phyloP scores from a whole-genome alignment of 2,797 vertebrate genomes.

The Lophotriccus pileatus region DNA sequence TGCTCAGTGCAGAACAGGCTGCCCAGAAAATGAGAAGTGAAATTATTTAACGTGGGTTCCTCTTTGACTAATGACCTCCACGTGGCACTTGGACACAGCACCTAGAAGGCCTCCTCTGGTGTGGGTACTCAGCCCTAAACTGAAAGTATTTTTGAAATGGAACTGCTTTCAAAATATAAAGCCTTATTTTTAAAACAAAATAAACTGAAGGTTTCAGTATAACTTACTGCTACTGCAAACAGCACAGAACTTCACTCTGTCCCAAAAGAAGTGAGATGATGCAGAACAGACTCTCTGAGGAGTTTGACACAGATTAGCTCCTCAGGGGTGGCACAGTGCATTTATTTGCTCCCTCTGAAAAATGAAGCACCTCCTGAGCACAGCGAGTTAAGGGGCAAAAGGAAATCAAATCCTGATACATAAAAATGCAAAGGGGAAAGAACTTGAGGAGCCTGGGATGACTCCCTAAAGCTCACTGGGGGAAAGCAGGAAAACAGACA shows the following conservation, averaged over 20 bases:
- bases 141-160: background rate
- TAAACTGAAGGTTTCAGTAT: background rate
- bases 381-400: background rate
- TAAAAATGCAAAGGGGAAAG: background rate
- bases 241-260: background rate
- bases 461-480: background rate
- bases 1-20: background rate
- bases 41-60: background rate
- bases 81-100: background rate
- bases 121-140: rapidly evolving
- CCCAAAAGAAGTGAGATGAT: background rate
- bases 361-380: background rate
- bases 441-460: background rate
- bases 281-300: background rate
- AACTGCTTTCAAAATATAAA: background rate
- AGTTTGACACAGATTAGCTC: rapidly evolving
- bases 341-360: background rate
- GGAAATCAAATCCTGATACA: background rate
- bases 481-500: background rate
- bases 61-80: background rate
- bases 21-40: background rate
- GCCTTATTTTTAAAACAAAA: background rate
- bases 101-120: background rate
- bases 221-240: background rate
- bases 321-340: background rate